phyloP scores from a whole-genome alignment of 1,140 invertebrate genomes.

The Lysiphlebus fabarum region DNA sequence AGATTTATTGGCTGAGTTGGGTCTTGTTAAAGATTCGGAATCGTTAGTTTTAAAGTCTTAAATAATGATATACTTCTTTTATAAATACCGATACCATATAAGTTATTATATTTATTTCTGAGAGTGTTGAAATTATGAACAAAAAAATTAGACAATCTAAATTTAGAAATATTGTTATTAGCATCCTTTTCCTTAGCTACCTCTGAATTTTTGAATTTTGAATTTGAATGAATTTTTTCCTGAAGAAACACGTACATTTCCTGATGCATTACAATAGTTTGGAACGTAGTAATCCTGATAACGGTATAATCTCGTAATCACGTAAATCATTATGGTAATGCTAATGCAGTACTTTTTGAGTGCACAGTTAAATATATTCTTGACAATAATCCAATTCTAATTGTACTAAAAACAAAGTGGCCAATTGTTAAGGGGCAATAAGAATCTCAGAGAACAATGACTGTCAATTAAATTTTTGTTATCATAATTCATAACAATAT shows the following conservation, averaged over 20 bases:
- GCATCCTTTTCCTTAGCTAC: constrained; percentile 86
- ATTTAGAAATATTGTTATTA: constrained; percentile 85
- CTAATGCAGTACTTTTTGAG: constrained; percentile 78
- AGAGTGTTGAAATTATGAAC: constrained; percentile 88
- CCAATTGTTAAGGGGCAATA: constrained; percentile 81
- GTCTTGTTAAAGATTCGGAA: constrained; percentile 81
- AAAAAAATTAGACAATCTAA: constrained; percentile 84
- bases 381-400: constrained; percentile 82
- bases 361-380: constrained; percentile 77
- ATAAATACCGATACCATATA: constrained; percentile 7
- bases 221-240: constrained; percentile 96
- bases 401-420: constrained; percentile 92
- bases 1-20: constrained; percentile 76
- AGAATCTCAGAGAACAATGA: constrained; percentile 69
- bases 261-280: constrained; percentile 92
- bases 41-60: constrained; percentile 70
- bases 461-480: constrained; percentile 71
- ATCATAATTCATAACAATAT: no score
- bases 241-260: constrained; percentile 70
- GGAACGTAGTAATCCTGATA: constrained; percentile 72
- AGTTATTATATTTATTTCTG: no score
- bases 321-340: constrained; percentile 75
- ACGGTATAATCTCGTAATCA: no score
- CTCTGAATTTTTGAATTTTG: no score
- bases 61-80: constrained; percentile 2